Evolutionary conservation across 2,797 vertebrate species (phyloP), one percentile per base, ranked within the genome.

Genomic region (Tapera naevia): DNA sequence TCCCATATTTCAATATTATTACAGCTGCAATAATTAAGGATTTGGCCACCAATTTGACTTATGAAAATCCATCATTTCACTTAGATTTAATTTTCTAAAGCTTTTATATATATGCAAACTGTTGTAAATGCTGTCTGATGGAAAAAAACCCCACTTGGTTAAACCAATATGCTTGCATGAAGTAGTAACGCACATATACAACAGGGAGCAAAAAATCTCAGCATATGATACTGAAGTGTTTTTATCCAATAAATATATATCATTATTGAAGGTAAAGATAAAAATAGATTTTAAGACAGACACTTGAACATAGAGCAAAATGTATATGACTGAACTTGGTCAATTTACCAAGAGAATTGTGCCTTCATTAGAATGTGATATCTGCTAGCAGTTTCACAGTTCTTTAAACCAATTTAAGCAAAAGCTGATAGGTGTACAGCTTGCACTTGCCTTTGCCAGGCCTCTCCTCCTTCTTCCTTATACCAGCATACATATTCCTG

Each of bases 21-120:
- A 79, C 74, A 93, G 86, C 83, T 90, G 78, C 58, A 84, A 84
- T 71, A 93, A 89, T 93, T 76, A 93, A 88, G 80, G 92, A 90
- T 80, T 91, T 95, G 56, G 73, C 74, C 48, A 73, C 28, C 60
- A 81, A 24, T 89, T 18, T 39, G 37, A 86, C 66, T 90, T 53
- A 37, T 35, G 41, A 79, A 94, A 90, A 92, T 89, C 56, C 67
- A 80, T 67, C 78, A 58, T 13, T 70, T 86, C 67, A 9, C 48
- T 70, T 27, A 74, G 62, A 81, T 80, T 73, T 80, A 17, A 74
- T 57, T 90, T 88, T 84, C 37, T 80, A 53, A 89, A 81, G 11
- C 37, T 81, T 41, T 53, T 86, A 67, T 32, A 65, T 65, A 53
- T 35, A 67, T 60, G 71, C 56, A 94, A 94, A 91, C 81, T 73